phyloP scores from a whole-genome alignment of 2,888 invertebrate species.

The Catonia carolina region DNA sequence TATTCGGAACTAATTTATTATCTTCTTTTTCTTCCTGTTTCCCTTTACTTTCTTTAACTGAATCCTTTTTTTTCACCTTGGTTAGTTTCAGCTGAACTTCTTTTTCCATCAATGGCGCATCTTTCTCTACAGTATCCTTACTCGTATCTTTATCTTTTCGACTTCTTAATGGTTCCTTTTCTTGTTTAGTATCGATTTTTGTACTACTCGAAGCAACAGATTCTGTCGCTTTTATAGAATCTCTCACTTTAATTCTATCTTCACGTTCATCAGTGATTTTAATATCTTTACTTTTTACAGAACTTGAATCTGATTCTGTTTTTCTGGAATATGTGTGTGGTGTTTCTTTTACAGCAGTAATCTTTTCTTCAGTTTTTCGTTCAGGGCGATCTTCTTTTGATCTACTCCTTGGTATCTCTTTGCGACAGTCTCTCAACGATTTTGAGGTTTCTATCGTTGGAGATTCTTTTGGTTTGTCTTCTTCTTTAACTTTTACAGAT shows the following conservation, averaged over 20 bases:
- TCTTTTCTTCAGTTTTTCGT: constrained; percentile 40
- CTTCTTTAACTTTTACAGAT: constrained; percentile 30
- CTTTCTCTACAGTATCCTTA: background rate
- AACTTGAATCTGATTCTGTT: background rate
- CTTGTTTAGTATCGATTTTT: constrained; percentile 13
- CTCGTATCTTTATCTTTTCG: constrained; percentile 2
- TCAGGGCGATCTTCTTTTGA: constrained; percentile 36
- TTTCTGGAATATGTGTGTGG: constrained; percentile 14
- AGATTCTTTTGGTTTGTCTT: constrained; percentile 35
- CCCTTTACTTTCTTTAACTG: constrained; percentile 1
- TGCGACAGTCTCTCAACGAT: constrained; percentile 21
- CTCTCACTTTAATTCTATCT: constrained; percentile 22
- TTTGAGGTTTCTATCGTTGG: constrained; percentile 28
- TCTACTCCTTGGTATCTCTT: constrained; percentile 21
- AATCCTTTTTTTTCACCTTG: constrained; percentile 2
- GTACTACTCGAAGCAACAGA: background rate
- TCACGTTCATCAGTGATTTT: constrained; percentile 22
- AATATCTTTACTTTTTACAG: constrained; percentile 14
- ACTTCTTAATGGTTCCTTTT: background rate
- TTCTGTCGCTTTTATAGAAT: constrained; percentile 6
- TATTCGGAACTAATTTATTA: background rate
- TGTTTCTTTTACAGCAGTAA: constrained; percentile 38
- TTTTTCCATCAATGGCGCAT: background rate
- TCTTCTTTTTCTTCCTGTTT: constrained; percentile 11
- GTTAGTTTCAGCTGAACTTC: background rate